Evolutionary conservation across 2,888 invertebrate species (phyloP), one percentile per base, ranked within the genome.

Genomic region (Stenoptilia bipunctidactyla): DNA sequence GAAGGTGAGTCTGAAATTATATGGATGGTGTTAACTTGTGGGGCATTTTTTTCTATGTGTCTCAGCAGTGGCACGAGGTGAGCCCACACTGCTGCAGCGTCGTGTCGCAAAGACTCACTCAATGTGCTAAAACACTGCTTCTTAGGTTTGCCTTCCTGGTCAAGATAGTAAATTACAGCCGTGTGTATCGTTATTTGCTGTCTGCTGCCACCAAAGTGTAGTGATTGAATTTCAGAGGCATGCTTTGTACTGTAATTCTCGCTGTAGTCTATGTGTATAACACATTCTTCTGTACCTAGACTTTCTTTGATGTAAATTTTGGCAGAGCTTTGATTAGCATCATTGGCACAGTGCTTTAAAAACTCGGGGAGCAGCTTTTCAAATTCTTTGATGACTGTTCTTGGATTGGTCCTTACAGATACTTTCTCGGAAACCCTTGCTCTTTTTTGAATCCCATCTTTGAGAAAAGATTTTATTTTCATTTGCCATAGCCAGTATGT

Each of bases 31-130:
- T 39, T 13, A 57, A 36, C 37, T 37, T 27, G n/a, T n/a, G n/a
- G n/a, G n/a, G n/a, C n/a, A n/a, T n/a, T n/a, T n/a, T n/a, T n/a
- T n/a, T n/a, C n/a, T n/a, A n/a, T n/a, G n/a, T n/a, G n/a, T 38
- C 47, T 42, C 1, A 58, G 46, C 15, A 57, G 45, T 45, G 64
- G 66, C 39, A 48, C 40, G 27, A 71, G 42, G 46, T 70, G 66
- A 25, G 58, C 36, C 42, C 38, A 46, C 14, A 46, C 42, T 35
- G 43, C 41, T 41, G 42, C 43, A 25, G 43, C 41, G 38, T 38
- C 40, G 27, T 46, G 46, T 34, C 43, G 36, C 3, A 36, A 15
- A 38, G 43, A 43, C 37, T 39, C 13, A 27, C 42, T 42, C 36
- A 46, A 33, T 4, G 46, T 46, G 37, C 46, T 43, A 40, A 40